Conservation (phyloP, 2,888 invertebrate genomes). For the Cacoxenus indagator region DNA sequence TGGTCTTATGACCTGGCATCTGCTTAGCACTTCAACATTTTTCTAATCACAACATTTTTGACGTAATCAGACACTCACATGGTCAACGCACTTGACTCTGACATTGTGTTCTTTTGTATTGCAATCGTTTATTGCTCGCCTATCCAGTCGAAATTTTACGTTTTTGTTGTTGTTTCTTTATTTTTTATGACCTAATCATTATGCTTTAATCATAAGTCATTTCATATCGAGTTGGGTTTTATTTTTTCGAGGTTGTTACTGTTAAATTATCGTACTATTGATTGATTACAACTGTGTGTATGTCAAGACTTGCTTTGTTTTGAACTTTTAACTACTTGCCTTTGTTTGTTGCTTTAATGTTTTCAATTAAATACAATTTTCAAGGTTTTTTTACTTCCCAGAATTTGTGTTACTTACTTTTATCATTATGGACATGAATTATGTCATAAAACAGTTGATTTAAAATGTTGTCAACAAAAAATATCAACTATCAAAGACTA, state of each 20-base stretch:
- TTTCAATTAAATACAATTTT: too few species aligned
- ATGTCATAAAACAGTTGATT: too few species aligned
- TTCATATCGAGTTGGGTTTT: constrained; percentile 5
- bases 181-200: neutral
- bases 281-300: constrained; percentile 1
- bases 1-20: too few species aligned
- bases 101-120: neutral
- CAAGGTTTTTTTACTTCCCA: too few species aligned
- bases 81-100: neutral
- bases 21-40: too few species aligned
- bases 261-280: neutral
- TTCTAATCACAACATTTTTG: neutral
- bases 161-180: neutral
- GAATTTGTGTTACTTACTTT: too few species aligned
- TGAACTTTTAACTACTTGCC: too few species aligned
- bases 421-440: too few species aligned
- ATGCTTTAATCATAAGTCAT: constrained; percentile 12
- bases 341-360: too few species aligned
- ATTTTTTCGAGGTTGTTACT: neutral
- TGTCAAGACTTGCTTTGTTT: too few species aligned
- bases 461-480: too few species aligned
- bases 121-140: neutral
- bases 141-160: neutral
- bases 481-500: too few species aligned
- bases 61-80: neutral